Conservation (phyloP, 2,888 invertebrate species). For the Altica lythri region DNA sequence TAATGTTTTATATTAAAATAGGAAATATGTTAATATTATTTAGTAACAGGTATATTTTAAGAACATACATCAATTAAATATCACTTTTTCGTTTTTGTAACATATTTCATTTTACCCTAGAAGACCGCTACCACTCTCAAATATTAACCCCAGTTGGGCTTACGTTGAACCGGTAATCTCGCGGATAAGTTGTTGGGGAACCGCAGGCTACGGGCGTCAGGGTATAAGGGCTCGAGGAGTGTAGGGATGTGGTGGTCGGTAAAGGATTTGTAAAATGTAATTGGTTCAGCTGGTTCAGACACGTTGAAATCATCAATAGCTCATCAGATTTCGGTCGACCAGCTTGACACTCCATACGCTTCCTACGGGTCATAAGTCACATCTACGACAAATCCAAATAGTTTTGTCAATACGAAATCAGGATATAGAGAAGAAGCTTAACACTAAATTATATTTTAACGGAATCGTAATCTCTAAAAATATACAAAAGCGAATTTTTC, state of each 20-base stretch:
- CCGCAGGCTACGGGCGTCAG: conserved; percentile 39
- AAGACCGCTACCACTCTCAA: conserved; percentile 3
- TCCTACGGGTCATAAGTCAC: conserved; percentile 24
- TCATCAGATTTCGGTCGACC: conserved; percentile 57
- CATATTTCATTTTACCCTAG: neutral
- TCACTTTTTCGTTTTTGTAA: no score
- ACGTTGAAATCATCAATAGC: conserved; percentile 67
- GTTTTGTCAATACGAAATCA: no score
- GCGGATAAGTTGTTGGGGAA: conserved; percentile 41
- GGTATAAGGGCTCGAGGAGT: conserved; percentile 10
- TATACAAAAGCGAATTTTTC: no score
- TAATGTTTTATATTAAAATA: no score
- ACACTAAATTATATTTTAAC: no score
- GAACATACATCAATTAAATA: no score
- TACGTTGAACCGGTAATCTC: conserved; percentile 40
- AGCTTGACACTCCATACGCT: conserved; percentile 27
- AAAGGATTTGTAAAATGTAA: conserved; percentile 61
- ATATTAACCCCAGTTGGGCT: conserved; percentile 25
- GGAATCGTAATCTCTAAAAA: no score
- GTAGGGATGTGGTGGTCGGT: conserved; percentile 36
- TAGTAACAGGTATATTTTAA: no score
- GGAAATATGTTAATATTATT: no score
- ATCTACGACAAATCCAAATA: conserved; percentile 22
- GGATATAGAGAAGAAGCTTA: no score
- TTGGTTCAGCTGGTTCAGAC: conserved; percentile 69